Conservation (phyloP, 1,140 invertebrate genomes). For the Tetramorium alpestre region DNA sequence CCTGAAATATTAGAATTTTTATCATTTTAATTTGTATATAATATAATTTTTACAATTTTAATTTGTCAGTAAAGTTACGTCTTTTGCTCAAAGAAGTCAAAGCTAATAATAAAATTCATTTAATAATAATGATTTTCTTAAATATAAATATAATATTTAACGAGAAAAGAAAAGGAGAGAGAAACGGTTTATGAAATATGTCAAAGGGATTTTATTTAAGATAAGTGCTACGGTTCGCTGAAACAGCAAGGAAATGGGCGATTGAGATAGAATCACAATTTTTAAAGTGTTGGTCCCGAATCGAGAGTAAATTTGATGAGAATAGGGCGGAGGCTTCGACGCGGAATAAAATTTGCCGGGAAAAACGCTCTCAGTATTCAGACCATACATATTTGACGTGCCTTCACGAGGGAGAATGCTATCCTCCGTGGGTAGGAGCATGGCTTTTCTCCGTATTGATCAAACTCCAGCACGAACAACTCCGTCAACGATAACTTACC, state of each 20-base stretch:
- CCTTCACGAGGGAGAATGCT: constrained; percentile 53
- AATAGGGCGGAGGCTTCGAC: constrained; percentile 13
- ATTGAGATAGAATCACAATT: not conserved
- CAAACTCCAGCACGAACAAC: constrained; percentile 50
- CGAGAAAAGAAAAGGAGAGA: not conserved
- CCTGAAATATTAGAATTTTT: not conserved
- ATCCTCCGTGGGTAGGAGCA: constrained; percentile 22
- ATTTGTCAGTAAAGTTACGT: not conserved
- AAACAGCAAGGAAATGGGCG: not conserved
- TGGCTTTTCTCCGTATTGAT: constrained; percentile 62
- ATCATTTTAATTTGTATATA: not conserved
- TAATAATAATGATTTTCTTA: not conserved
- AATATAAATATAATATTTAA: not conserved
- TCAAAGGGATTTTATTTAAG: not conserved
- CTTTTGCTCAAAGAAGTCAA: not conserved
- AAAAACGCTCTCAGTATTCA: constrained; percentile 39
- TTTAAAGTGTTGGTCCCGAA: not conserved
- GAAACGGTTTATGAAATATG: not conserved
- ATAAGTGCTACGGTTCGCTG: not conserved
- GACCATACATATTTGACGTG: constrained; percentile 58
- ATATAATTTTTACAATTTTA: not conserved
- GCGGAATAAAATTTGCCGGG: constrained; percentile 33
- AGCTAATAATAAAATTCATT: not conserved
- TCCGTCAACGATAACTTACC: constrained; percentile 38
- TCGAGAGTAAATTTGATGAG: constrained; percentile 40